Percentiles rank a stretch among this genome's conserved stretches.
phyloP scores from a whole-genome alignment of 92 coral and sea anemone genomes.

The Porites cylindrica region DNA sequence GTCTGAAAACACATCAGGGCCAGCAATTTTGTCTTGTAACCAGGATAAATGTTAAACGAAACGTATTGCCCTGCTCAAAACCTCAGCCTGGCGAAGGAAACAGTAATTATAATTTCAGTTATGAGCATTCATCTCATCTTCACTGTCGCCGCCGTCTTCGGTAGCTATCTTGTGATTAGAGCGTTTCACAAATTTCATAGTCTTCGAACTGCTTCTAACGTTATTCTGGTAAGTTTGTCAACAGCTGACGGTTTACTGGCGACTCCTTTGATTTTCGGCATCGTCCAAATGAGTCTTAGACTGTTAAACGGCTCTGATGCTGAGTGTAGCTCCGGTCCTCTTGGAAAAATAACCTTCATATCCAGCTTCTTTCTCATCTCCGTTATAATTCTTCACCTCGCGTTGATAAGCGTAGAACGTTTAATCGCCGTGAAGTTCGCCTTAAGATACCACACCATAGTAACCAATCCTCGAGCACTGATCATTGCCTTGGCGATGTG shows the following conservation, averaged over 20 bases:
- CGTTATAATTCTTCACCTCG: slow-evolving; percentile 5
- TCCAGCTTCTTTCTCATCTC: background rate
- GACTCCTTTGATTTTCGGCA: background rate
- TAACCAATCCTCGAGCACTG: slow-evolving; percentile 7
- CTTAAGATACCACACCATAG: slow-evolving; percentile 24
- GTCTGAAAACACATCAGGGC: background rate
- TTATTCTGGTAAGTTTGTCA: background rate
- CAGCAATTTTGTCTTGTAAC: background rate
- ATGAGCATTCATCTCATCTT: background rate
- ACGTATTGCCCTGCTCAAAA: background rate
- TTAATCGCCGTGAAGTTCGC: background rate
- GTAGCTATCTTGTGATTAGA: background rate
- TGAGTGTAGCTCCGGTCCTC: background rate
- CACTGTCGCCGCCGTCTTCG: background rate
- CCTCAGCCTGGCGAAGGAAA: background rate
- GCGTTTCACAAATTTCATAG: background rate
- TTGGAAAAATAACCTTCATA: background rate
- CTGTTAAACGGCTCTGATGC: background rate
- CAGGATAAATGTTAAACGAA: too few species aligned
- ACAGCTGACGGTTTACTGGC: slow-evolving; percentile 33
- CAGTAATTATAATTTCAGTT: background rate
- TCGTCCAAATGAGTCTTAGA: background rate
- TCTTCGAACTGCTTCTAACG: slow-evolving; percentile 45
- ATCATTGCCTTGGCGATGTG: background rate
- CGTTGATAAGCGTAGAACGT: background rate